Evolutionary conservation across 2,888 invertebrate species (phyloP), one percentile per base, ranked within the genome.

Genomic region (Troides aeacus): DNA sequence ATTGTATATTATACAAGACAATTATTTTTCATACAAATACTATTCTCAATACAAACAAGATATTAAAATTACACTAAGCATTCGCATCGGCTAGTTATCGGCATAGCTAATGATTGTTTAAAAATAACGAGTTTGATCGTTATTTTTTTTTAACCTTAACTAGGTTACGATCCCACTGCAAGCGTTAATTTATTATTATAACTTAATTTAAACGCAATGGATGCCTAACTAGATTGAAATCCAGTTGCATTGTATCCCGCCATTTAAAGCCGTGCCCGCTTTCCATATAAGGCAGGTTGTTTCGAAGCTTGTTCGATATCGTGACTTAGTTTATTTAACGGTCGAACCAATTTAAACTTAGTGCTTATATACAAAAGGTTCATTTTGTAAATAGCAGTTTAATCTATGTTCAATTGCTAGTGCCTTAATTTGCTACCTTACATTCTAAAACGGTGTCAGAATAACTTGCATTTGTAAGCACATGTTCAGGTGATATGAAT

Each of bases 381-480:
- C 5, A 60, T 39, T 63, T 59, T 12, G 53, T 23, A 1, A n/a
- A 36, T 18, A 58, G 46, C n/a, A 58, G 12, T 5, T 15, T 12
- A 10, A 8, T 24, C 10, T 42, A 50, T 64, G 53, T 53, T 70
- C 53, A 39, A 66, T 24, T 39, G n/a, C 53, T 24, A 24, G 23
- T 39, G 24, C 62, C 23, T 66, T 66, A 66, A 70, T 63, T 66
- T 60, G 66, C 66, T 59, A 21, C 60, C 46, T 46, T 39, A 70
- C 70, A 70, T 70, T 70, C 63, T 70, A 70, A 70, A 70, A 70
- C 70, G 66, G 70, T 70, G 70, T 70, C 70, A 67, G 66, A 70
- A 70, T 70, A 60, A 67, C 70, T 60, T 66, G 66, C 66, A 67
- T 64, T 66, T 64, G 66, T 66, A 46, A 60, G 56, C 59, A 60